Conservation (phyloP, 2,888 invertebrate genomes). For the Tachina fera region DNA sequence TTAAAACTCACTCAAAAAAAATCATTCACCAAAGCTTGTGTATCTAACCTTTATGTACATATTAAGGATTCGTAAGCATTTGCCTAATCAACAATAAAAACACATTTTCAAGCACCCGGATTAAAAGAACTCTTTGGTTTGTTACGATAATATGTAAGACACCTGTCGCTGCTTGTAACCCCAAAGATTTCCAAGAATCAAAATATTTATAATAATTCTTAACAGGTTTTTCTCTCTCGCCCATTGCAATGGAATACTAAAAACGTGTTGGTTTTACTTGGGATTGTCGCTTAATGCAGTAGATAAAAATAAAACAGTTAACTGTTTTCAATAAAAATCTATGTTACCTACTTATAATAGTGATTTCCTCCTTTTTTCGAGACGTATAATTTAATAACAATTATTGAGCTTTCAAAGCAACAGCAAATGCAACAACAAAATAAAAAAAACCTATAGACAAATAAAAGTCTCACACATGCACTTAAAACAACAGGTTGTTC, state of each 20-base stretch:
- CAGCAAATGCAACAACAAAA: constrained; percentile 13
- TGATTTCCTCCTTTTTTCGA: constrained; percentile 63
- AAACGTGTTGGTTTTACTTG: constrained; percentile 5
- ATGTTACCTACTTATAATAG: constrained; percentile 66
- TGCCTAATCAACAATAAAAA: not conserved
- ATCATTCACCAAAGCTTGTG: too few relatives aligned
- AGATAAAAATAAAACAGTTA: constrained; percentile 48
- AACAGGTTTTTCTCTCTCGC: constrained; percentile 50
- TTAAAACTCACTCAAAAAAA: too few relatives aligned
- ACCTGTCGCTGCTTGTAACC: constrained; percentile 3
- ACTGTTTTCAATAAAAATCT: constrained; percentile 68
- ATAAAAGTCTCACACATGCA: constrained; percentile 48
- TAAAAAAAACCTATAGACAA: constrained; percentile 39
- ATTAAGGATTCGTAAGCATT: not conserved
- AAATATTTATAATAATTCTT: constrained; percentile 59
- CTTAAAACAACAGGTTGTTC: constrained; percentile 48
- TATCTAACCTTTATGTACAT: too few relatives aligned
- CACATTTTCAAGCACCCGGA: not conserved
- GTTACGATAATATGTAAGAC: constrained; percentile 6
- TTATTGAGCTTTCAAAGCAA: constrained; percentile 51
- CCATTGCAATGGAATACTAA: constrained; percentile 8
- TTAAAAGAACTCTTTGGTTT: not conserved
- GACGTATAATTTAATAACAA: constrained; percentile 65
- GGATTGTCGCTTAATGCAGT: not conserved
- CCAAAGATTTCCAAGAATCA: constrained; percentile 23